Evolutionary conservation across 2,888 invertebrate species (phyloP).

Genomic region (Syritta pipiens): DNA sequence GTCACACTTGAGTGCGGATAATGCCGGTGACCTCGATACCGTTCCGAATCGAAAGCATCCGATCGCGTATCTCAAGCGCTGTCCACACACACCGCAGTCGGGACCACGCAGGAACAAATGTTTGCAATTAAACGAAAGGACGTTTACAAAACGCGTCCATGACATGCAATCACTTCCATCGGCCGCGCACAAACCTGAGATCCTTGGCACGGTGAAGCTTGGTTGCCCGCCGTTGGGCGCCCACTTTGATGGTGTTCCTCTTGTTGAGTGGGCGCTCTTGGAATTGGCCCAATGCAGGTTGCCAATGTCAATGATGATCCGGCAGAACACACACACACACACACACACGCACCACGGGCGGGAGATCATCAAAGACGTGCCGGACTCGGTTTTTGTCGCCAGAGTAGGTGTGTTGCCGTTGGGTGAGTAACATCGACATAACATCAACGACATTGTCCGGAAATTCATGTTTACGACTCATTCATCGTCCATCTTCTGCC

Average conservation of each 20-base stretch:
- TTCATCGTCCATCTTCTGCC: conserved; percentile 56
- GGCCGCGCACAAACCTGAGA: conserved; percentile 43
- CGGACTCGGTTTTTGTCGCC: conserved; percentile 66
- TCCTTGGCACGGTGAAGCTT: conserved; percentile 38
- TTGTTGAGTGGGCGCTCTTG: conserved; percentile 36
- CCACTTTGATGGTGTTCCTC: conserved; percentile 50
- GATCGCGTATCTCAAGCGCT: conserved; percentile 34
- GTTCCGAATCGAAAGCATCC: conserved; percentile 29
- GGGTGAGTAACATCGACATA: conserved; percentile 52
- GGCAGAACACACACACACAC: conserved; percentile 17
- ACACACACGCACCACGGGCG: conserved; percentile 23
- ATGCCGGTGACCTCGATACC: conserved; percentile 62
- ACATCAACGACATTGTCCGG: conserved; percentile 59
- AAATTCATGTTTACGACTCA: conserved; percentile 65
- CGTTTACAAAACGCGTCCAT: conserved; percentile 66
- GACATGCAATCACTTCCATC: conserved; percentile 66
- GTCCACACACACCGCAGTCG: conserved; percentile 7
- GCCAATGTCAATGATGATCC: conserved; percentile 47
- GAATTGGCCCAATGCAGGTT: conserved; percentile 46
- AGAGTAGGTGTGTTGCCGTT: conserved; percentile 59
- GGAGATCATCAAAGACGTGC: conserved; percentile 64
- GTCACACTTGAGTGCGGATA: conserved; percentile 46
- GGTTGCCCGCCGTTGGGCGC: conserved; percentile 28
- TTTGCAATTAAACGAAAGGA: conserved; percentile 66
- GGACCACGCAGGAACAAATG: conserved; percentile 46